phyloP scores from a whole-genome alignment of 2,797 vertebrate genomes.

The Leucoraja ocellata region DNA sequence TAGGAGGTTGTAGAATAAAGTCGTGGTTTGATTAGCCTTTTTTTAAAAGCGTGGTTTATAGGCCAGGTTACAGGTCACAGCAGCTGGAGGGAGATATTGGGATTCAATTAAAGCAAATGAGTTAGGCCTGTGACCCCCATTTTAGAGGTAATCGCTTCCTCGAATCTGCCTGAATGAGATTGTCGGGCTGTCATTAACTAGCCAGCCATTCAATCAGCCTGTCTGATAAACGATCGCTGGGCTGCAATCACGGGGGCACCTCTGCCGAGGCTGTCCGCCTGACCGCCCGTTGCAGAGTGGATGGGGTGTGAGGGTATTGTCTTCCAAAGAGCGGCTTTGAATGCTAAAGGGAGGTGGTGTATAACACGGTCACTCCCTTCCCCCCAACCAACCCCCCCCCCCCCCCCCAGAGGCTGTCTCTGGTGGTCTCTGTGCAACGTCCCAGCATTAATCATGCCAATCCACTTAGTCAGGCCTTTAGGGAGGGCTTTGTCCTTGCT shows the following conservation, averaged over 20 bases:
- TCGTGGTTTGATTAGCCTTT: conserved; percentile 52
- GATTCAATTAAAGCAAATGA: conserved; percentile 76
- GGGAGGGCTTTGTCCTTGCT: background rate
- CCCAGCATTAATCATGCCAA: conserved; percentile 46
- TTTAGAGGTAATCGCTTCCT: conserved; percentile 76
- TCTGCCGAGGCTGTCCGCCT: background rate
- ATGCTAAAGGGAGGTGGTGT: conserved; percentile 52
- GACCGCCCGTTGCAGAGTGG: conserved; percentile 40
- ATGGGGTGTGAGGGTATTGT: conserved; percentile 39
- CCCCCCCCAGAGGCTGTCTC: conserved; percentile 13
- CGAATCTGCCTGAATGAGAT: conserved; percentile 54
- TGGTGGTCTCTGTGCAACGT: conserved; percentile 45
- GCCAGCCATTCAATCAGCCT: conserved; percentile 47
- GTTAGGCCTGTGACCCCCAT: conserved; percentile 64
- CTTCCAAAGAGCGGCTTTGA: conserved; percentile 51
- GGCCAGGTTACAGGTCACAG: conserved; percentile 55
- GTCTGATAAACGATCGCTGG: conserved; percentile 46
- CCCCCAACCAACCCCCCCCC: background rate
- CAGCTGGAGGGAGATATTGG: conserved; percentile 68
- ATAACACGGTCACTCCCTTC: conserved; percentile 52
- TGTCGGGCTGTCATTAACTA: conserved; percentile 57
- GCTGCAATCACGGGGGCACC: conserved; percentile 33
- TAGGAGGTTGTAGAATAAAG: conserved; percentile 7
- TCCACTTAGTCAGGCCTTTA: background rate
- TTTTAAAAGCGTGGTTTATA: conserved; percentile 52